A percentile compares a stretch with the other conserved stretches of the same genome.
phyloP scores from a whole-genome alignment of 1,140 invertebrate species.

The Drosophila kohkoa region DNA sequence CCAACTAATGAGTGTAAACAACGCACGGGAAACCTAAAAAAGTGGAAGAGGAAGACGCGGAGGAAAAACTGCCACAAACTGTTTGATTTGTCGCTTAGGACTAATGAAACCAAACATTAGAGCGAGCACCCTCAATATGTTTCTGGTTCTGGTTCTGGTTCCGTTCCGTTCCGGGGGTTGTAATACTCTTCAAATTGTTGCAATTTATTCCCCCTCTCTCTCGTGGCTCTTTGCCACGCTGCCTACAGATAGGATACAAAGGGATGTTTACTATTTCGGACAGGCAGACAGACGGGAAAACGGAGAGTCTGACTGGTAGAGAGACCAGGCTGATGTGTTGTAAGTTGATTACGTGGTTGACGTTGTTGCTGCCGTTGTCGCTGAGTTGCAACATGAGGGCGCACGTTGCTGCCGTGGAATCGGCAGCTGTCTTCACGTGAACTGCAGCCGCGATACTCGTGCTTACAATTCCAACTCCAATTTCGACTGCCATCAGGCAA shows the following conservation, averaged over 20 bases:
- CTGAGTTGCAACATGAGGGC: constrained; percentile 77
- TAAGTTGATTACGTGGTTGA: constrained; percentile 82
- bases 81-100: constrained; percentile 83
- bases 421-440: constrained; percentile 77
- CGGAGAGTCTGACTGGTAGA: constrained; percentile 20
- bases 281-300: constrained; percentile 11
- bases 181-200: constrained; percentile 61
- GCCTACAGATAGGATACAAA: constrained; percentile 22
- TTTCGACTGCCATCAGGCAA: constrained; percentile 9
- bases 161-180: constrained; percentile 42
- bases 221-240: not conserved
- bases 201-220: constrained; percentile 59
- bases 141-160: constrained; percentile 45
- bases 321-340: constrained; percentile 48
- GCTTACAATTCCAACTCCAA: constrained; percentile 17
- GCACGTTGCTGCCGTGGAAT: constrained; percentile 67
- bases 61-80: constrained; percentile 76
- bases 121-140: constrained; percentile 51
- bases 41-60: constrained; percentile 5
- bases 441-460: constrained; percentile 58
- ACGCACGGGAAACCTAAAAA: constrained; percentile 48
- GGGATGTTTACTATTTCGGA: constrained; percentile 64
- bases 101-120: constrained; percentile 84
- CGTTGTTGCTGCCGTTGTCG: constrained; percentile 57
- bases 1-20: constrained; percentile 82